A percentile compares a stretch with the other conserved stretches of the same genome.
These are phyloP conservation scores for Todus mexicanus DNA, from an alignment of 2,797 vertebrate genomes.

Conservation along the genomic window DNA sequence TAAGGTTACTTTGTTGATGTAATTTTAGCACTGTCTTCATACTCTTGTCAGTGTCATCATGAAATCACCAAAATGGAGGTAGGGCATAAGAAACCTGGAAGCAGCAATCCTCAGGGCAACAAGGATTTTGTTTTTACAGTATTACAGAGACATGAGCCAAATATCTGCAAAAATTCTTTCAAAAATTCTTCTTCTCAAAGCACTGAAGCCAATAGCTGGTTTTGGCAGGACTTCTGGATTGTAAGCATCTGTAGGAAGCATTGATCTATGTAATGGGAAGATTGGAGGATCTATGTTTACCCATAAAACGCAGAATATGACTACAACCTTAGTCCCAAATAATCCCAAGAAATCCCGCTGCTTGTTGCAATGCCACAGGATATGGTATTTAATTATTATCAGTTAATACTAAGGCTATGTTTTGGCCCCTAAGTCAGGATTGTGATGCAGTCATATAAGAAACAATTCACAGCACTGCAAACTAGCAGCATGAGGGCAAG, in stretches of 20 bases:
- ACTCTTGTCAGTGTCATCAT: neutral
- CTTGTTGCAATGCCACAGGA: neutral
- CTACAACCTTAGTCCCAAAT: neutral
- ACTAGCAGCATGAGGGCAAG: neutral
- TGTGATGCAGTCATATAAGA: neutral
- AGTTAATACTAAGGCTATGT: neutral
- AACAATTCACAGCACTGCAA: neutral
- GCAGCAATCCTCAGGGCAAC: neutral
- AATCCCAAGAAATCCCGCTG: neutral
- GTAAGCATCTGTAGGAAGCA: neutral
- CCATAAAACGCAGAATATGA: neutral
- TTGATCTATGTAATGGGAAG: neutral
- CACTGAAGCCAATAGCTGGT: neutral
- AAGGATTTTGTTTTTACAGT: neutral
- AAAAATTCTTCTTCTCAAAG: neutral
- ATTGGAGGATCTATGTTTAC: neutral
- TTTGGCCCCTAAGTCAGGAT: neutral
- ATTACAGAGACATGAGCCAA: neutral
- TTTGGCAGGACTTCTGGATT: neutral
- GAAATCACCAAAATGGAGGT: neutral
- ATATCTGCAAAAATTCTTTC: neutral
- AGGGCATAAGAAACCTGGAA: neutral
- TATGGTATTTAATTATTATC: neutral
- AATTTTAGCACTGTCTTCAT: neutral
- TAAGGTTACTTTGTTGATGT: neutral